Evolutionary conservation across 2,797 vertebrate species (phyloP), one percentile per base, ranked within the genome.

Genomic region (Distichodus sexfasciatus): DNA sequence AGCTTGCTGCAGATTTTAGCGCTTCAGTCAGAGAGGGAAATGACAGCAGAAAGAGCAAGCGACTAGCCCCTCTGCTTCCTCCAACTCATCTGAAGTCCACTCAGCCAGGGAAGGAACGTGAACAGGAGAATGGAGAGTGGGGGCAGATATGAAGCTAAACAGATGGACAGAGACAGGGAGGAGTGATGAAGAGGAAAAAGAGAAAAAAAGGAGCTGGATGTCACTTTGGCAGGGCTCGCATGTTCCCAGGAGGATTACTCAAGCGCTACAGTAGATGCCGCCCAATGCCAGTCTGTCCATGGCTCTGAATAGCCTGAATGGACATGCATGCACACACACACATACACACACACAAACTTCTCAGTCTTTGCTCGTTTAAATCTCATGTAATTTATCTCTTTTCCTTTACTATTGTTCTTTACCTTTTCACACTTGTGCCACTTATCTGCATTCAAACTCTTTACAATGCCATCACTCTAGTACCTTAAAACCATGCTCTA

Each of bases 201-300:
- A 66, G 38, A 75, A 83, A 82, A 85, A 84, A 87, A 83, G 71
- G 78, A 82, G 77, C 77, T 89, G 81, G 86, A 87, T 86, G 85
- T 81, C 81, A 84, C 81, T 90, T 91, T 92, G 89, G 87, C 88
- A 90, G 82, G 75, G 46, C 75, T 70, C 15, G 71, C 12, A 44
- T 86, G 85, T 91, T 92, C 91, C 89, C 90, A 91, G 86, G 90
- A 84, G 85, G 90, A 91, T 92, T 92, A 92, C 80, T 87, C 79
- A 85, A 84, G 85, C 65, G 69, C 81, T 82, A 76, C 64, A 68
- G 69, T 71, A 68, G 78, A 82, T 74, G 75, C 72, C 64, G 74
- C 79, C 76, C 59, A 86, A 75, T 85, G 84, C 84, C 85, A 87
- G 78, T 29, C 68, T 79, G 71, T 79, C 79, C 70, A 79, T 76